Evolutionary conservation across 2,113 vertebrate genomes (phyloP).

Genomic region (Lethenteron reissneri): DNA sequence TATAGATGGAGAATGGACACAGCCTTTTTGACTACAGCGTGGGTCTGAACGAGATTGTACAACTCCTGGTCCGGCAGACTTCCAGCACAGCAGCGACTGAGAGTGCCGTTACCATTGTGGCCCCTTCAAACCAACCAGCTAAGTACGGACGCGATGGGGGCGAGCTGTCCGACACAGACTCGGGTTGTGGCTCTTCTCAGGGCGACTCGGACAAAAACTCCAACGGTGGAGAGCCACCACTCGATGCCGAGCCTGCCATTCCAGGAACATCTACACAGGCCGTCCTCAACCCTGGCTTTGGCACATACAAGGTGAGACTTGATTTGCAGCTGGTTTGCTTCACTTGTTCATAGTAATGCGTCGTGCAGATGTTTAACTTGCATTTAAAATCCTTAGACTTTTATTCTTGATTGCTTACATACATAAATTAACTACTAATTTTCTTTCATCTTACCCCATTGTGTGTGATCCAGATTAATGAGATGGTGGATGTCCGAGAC

Average conservation of each 20-base stretch:
- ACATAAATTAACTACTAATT: too few relatives aligned
- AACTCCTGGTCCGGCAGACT: constrained; percentile 54
- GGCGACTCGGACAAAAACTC: constrained; percentile 78
- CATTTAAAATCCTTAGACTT: too few relatives aligned
- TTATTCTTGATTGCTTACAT: too few relatives aligned
- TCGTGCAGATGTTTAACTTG: too few relatives aligned
- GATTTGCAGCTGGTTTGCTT: too few relatives aligned
- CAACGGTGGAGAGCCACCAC: constrained; percentile 40
- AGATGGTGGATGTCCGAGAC: constrained; percentile 68
- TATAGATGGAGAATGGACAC: constrained; percentile 81
- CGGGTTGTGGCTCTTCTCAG: constrained; percentile 62
- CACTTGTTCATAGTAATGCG: too few relatives aligned
- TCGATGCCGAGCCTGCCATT: constrained; percentile 30
- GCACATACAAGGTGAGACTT: constrained; percentile 47
- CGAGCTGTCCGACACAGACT: constrained; percentile 70
- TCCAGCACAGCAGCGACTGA: constrained; percentile 11
- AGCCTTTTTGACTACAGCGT: constrained; percentile 82
- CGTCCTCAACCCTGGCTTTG: constrained; percentile 29
- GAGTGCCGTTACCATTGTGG: constrained; percentile 27
- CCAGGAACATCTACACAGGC: constrained; percentile 15
- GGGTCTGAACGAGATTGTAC: constrained; percentile 71
- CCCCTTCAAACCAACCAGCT: background rate
- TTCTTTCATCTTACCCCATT: too few relatives aligned
- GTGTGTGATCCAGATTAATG: constrained; percentile 34
- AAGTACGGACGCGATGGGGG: constrained; percentile 30